Base-by-base conservation (phyloP, 2,113 vertebrate genomes). In the Lethenteron reissneri region DNA sequence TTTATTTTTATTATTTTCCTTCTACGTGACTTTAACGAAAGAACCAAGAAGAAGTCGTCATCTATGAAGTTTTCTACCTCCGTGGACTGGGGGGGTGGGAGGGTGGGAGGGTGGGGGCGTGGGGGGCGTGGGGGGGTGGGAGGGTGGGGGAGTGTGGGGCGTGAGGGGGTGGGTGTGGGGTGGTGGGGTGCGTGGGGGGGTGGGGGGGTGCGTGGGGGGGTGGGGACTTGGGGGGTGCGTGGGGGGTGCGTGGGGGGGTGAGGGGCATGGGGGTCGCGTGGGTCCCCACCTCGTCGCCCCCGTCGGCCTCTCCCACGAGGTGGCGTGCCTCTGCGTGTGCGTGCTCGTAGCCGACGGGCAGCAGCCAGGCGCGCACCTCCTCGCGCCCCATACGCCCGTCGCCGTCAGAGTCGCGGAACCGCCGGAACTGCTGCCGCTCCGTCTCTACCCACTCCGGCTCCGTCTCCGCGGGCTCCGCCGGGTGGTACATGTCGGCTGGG, bases 281-380 rank as follows among this genome's bases (percentile, higher is more conserved):
- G 11, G n/a, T 11, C 70, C 4, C 17, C 78, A 97, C 94, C 88
- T 90, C 92, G 79, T 96, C 84, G 59, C 79, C 79, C 76, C 97
- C 79, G 77, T 99, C 94, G 0, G 94, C 95, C 78, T 99, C 91
- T 0, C 94, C 88, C 13, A 99, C 84, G 71, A 99, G 83, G 74
- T 99, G 94, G 73, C 89, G 82, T 72, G 94, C 94, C 80, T 99
- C 94, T 0, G 94, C 91, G 74, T 88, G 84, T 0, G 92, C 94
- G 0, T 99, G 91, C 78, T 99, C 94, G 1, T 99, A 99, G 77
- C 95, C 90, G 41, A 94, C 85, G 2, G 94, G 94, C 72, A 99
- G 87, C 76, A 97, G 96, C 94, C 94, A 99, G 73, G 91, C 89
- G 58, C 84, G 85, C 77, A 99, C 94, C 78, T 99, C 94, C 1